A percentile compares a stretch with the other conserved stretches of the same genome.
phyloP scores from a whole-genome alignment of 2,888 invertebrate genomes.

The Spisula subtruncata region DNA sequence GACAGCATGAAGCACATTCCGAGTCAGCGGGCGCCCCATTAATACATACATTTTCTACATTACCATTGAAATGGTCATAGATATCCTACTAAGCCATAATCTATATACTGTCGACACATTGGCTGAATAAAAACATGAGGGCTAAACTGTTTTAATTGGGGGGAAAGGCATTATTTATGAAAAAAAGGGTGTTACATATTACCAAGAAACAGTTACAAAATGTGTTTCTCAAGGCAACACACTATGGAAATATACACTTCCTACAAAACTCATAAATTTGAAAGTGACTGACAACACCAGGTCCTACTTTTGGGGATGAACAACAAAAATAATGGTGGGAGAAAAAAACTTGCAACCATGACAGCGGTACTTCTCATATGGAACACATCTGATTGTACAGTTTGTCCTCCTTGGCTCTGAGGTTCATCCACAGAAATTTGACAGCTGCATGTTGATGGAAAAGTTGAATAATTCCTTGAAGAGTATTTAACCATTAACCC shows the following conservation, averaged over 20 bases:
- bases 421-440: no score
- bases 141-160: neutral
- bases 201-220: neutral
- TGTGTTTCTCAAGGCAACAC: neutral
- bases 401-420: no score
- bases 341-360: neutral
- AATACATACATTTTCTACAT: slow-evolving; percentile 20
- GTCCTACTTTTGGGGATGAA: neutral
- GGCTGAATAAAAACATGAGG: slow-evolving; percentile 15
- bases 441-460: no score
- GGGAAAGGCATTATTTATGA: neutral
- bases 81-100: slow-evolving; percentile 5
- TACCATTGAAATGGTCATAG: slow-evolving; percentile 23
- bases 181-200: neutral
- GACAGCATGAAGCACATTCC: slow-evolving; percentile 39
- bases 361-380: no score
- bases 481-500: no score
- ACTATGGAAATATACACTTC: neutral
- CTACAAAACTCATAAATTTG: neutral
- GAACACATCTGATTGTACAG: no score
- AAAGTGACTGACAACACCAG: neutral
- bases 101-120: slow-evolving; percentile 14
- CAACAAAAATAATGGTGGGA: neutral
- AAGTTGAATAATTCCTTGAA: no score
- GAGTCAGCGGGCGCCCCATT: neutral